These are phyloP conservation scores for Turritopsis rubra DNA, from an alignment of 30 jellyfish, hydroid and myxozoan genomes.

Conservation along the genomic window DNA sequence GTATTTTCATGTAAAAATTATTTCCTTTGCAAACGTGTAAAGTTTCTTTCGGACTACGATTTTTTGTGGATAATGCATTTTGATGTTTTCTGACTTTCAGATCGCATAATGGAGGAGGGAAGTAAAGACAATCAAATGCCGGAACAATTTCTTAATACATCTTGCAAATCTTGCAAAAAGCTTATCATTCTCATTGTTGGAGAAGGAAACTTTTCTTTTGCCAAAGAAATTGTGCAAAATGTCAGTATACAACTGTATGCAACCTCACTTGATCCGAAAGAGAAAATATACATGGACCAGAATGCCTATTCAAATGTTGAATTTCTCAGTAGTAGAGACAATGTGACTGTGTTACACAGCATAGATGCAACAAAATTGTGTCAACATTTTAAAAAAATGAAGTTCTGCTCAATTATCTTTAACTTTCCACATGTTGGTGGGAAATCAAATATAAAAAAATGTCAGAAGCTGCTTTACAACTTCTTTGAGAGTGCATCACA, in stretches of 20 bases:
- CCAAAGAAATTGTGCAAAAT: constrained; percentile 9
- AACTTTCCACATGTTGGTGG: constrained; percentile 98
- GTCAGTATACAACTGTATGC: constrained; percentile 21
- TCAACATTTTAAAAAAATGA: constrained; percentile 12
- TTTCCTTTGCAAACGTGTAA: too few species aligned
- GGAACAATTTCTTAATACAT: not conserved
- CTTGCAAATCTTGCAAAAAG: not conserved
- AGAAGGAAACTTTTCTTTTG: constrained; percentile 92
- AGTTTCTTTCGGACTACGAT: too few species aligned
- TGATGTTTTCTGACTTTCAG: not conserved
- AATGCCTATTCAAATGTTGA: constrained; percentile 35
- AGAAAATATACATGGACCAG: constrained; percentile 31
- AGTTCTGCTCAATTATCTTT: constrained; percentile 46
- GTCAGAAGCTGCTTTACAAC: constrained; percentile 46
- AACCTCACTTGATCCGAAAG: constrained; percentile 68
- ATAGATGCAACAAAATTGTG: constrained; percentile 75
- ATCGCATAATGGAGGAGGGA: not conserved
- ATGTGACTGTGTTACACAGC: constrained; percentile 49
- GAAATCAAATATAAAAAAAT: constrained; percentile 67
- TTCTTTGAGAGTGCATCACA: constrained; percentile 50
- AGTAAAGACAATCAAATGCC: not conserved
- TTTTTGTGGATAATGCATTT: not conserved
- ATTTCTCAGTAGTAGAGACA: not conserved
- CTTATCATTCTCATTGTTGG: constrained; percentile 60
- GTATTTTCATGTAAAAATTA: too few species aligned